These are phyloP conservation scores for Suricata suricatta DNA, from an alignment of 2,113 vertebrate species.

Conservation along the genomic window DNA sequence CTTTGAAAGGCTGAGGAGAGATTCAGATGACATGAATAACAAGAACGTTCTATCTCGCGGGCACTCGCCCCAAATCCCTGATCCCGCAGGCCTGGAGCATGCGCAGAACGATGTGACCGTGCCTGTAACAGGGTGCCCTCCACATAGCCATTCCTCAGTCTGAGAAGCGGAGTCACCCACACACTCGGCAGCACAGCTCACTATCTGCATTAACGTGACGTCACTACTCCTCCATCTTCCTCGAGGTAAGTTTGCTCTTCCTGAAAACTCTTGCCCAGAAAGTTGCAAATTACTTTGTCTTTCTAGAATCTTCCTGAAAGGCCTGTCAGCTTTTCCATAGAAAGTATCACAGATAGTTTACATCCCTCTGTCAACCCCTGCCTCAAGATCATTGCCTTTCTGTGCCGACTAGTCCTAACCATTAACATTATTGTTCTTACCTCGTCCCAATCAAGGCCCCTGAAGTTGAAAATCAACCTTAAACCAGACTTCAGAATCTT, in stretches of 20 bases:
- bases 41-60: not conserved
- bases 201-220: fast-evolving
- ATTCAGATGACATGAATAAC: not conserved
- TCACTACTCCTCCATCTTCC: not conserved
- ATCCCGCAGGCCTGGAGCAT: fast-evolving
- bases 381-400: not conserved
- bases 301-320: not conserved
- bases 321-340: not conserved
- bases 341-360: not conserved
- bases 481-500: not conserved
- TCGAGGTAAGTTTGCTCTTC: not conserved
- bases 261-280: not conserved
- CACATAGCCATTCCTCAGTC: not conserved
- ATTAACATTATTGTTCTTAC: too few relatives aligned
- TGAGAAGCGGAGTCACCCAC: fast-evolving
- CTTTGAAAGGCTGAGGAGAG: not conserved
- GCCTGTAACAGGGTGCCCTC: fast-evolving
- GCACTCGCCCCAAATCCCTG: not conserved
- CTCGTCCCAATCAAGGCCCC: fast-evolving
- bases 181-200: not conserved
- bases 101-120: fast-evolving
- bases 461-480: not conserved
- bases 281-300: not conserved
- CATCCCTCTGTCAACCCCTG: not conserved
- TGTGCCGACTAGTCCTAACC: not conserved